These are phyloP conservation scores for Ennomos quercinarius DNA, from an alignment of 2,888 invertebrate genomes.

Conservation along the genomic window DNA sequence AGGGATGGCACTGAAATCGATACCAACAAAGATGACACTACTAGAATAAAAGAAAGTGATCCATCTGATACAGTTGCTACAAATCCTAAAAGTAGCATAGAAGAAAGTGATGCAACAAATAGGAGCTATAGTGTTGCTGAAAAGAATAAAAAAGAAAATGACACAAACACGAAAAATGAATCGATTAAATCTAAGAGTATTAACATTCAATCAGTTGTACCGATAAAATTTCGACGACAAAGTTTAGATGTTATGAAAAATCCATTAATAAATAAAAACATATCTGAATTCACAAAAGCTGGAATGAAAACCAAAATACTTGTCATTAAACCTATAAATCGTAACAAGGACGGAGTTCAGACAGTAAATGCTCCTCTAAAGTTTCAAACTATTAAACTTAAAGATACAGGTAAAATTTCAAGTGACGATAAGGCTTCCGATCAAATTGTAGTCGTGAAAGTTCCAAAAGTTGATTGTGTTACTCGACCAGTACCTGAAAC, in stretches of 20 bases:
- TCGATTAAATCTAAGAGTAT: constrained; percentile 38
- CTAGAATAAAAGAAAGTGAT: constrained; percentile 26
- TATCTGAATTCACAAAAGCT: constrained; percentile 72
- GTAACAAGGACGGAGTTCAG: constrained; percentile 65
- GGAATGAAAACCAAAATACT: constrained; percentile 81
- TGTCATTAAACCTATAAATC: constrained; percentile 77
- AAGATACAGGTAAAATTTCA: constrained; percentile 65
- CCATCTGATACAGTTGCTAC: constrained; percentile 12
- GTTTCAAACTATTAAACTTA: constrained; percentile 90
- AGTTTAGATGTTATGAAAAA: constrained; percentile 76
- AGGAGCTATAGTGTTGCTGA: not conserved
- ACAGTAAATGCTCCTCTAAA: constrained; percentile 62
- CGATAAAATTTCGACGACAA: constrained; percentile 70
- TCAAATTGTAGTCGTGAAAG: constrained; percentile 74
- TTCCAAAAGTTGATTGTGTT: constrained; percentile 71
- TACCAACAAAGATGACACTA: constrained; percentile 12
- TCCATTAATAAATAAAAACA: constrained; percentile 75
- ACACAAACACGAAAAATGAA: constrained; percentile 15
- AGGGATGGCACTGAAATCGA: constrained; percentile 17
- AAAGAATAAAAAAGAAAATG: constrained; percentile 25
- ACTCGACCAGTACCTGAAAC: constrained; percentile 47
- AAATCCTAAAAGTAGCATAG: constrained; percentile 2
- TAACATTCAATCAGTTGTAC: constrained; percentile 60
- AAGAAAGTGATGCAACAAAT: constrained; percentile 5
- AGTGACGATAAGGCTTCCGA: constrained; percentile 64